Base-by-base conservation (phyloP, 2,888 invertebrate genomes). In the Meteorus cinctellus region DNA sequence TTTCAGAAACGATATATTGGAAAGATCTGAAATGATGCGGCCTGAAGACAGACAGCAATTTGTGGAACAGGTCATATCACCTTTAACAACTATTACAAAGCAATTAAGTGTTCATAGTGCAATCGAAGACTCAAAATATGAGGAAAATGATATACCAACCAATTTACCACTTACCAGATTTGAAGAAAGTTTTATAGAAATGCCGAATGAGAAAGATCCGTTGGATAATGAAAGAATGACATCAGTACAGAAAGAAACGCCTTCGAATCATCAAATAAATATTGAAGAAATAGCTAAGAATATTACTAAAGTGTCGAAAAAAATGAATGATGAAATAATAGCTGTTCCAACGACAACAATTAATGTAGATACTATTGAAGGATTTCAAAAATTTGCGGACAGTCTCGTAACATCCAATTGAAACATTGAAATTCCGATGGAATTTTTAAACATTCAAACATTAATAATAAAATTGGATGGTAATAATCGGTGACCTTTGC, bases 81-180 rank as follows among this genome's bases (percentile, higher is more conserved):
- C 88, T 0, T 83, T 89, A 16, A 84, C 87, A 29, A 82, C 83
- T 6, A 83, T 89, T 31, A 81, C 88, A 1, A 87, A 89, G 55
- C 86, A 87, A 27, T 63, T 89, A 16, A 81, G 84, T 0, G 87
- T 84, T 80, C 85, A 87, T 51, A 84, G 84, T 4, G 77, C 81
- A 8, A 81, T 86, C 45, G 85, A 87, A 55, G 83, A 85, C 10
- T 78, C 82, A 1, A 84, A 83, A 72, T 75, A 77, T 55, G 77
- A 81, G 14, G 81, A 82, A 8, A 55, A 63, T 16, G 78, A 79
- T 27, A 72, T 72, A 3, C 45, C 76, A 4, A 77, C 74, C 0
- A 78, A 76, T 55, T 24, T 71, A 2, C 70, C 80, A 12, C 1
- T 80, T 0, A 81, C 74, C 2, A 83, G 81, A 4, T 84, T 85